Evolutionary conservation across 2,888 invertebrate genomes (phyloP).

Genomic region (Lasioglossum oenotherae): DNA sequence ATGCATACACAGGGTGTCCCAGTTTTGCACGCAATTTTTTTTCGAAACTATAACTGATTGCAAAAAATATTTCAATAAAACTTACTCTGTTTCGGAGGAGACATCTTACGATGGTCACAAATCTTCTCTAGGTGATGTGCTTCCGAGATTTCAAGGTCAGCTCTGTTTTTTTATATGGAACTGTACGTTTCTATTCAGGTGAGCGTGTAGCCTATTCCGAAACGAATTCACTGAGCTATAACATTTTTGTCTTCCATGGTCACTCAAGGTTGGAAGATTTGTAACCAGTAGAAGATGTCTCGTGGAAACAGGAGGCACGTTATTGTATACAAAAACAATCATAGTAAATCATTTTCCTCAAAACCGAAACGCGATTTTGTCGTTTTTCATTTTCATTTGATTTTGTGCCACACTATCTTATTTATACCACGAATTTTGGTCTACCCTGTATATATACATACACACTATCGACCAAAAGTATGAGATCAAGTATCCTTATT

Average conservation of each 20-base stretch:
- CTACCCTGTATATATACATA: not conserved
- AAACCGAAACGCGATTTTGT: not conserved
- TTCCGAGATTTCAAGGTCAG: too few species aligned
- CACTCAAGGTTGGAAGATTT: not conserved
- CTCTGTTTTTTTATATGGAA: too few species aligned
- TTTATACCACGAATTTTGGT: not conserved
- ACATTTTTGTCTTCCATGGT: too few species aligned
- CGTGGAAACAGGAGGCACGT: not conserved
- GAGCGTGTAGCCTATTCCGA: too few species aligned
- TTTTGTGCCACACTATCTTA: not conserved
- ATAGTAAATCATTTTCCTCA: not conserved
- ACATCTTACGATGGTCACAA: too few species aligned
- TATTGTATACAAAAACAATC: not conserved
- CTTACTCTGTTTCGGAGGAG: too few species aligned
- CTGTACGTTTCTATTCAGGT: too few species aligned
- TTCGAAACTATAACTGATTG: too few species aligned
- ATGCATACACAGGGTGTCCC: not conserved
- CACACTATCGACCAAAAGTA: not conserved
- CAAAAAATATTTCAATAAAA: too few species aligned
- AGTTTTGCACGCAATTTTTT: too few species aligned
- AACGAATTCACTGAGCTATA: not conserved
- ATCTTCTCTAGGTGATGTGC: too few species aligned
- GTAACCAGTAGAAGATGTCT: not conserved
- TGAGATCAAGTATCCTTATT: not conserved
- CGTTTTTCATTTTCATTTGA: too few species aligned